Evolutionary conservation across 2,888 invertebrate genomes (phyloP).

Genomic region (Macaria liturata): DNA sequence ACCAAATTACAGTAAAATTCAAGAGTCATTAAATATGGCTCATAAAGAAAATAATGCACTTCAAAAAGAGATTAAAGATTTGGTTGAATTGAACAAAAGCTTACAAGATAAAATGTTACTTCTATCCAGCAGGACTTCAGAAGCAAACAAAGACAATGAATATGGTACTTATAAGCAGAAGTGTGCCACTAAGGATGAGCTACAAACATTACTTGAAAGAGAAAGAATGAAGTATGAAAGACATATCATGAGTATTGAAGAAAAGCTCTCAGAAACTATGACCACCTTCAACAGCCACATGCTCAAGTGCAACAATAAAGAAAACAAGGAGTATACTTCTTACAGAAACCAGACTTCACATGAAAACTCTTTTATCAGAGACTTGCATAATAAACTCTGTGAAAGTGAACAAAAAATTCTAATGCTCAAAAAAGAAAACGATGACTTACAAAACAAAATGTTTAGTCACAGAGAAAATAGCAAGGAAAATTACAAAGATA

Average conservation of each 20-base stretch:
- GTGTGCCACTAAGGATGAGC: constrained; percentile 65
- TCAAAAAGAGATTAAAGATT: constrained; percentile 71
- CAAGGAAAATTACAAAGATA: constrained; percentile 68
- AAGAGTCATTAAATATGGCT: constrained; percentile 52
- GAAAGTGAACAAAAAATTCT: constrained; percentile 76
- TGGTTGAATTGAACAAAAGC: constrained; percentile 73
- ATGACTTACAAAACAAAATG: constrained; percentile 58
- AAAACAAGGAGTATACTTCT: constrained; percentile 43
- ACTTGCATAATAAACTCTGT: constrained; percentile 72
- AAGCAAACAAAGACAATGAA: constrained; percentile 41
- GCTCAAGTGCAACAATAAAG: constrained; percentile 39
- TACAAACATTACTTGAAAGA: constrained; percentile 63
- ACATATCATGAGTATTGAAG: constrained; percentile 60
- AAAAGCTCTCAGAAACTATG: constrained; percentile 67
- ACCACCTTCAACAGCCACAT: constrained; percentile 64
- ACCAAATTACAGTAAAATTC: constrained; percentile 41
- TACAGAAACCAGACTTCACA: constrained; percentile 38
- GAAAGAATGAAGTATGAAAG: constrained; percentile 75
- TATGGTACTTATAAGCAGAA: constrained; percentile 42
- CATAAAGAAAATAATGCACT: constrained; percentile 71
- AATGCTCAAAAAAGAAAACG: constrained; percentile 77
- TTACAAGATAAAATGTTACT: constrained; percentile 71
- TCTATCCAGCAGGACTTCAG: constrained; percentile 49
- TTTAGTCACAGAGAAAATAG: constrained; percentile 48
- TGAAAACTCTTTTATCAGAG: constrained; percentile 61